phyloP scores from a whole-genome alignment of 2,113 vertebrate genomes.

The Festucalex cinctus region DNA sequence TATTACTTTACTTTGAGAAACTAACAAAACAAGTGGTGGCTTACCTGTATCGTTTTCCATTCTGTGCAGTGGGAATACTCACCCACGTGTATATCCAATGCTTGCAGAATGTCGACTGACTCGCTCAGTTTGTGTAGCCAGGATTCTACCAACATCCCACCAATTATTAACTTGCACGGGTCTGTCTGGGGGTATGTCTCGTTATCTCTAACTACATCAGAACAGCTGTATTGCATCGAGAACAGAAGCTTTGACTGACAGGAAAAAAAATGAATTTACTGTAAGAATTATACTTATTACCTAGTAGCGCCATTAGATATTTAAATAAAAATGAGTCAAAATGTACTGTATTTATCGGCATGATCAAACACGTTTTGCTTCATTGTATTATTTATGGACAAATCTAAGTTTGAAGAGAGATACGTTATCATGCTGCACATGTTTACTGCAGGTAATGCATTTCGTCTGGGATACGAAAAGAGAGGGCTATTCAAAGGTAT shows the following conservation, averaged over 20 bases:
- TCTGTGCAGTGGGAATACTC: neutral
- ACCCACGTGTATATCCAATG: conserved; percentile 12
- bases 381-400: neutral
- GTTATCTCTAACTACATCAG: neutral
- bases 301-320: neutral
- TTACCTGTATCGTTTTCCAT: neutral
- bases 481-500: neutral
- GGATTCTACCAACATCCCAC: neutral
- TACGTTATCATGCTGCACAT: neutral
- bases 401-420: neutral
- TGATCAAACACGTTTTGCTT: neutral
- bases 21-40: neutral
- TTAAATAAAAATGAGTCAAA: neutral
- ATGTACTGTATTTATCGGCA: neutral
- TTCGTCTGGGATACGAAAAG: neutral
- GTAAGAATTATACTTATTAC: neutral
- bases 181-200: neutral
- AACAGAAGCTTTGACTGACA: neutral
- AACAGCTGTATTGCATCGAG: neutral
- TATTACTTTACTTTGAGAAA: neutral
- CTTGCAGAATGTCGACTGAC: neutral
- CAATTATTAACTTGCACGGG: conserved; percentile 45
- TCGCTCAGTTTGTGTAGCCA: neutral
- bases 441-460: neutral
- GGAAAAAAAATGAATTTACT: neutral